Percentiles rank a stretch among this genome's conserved stretches.
phyloP scores from a whole-genome alignment of 2,888 invertebrate species.

The Lasioglossum zephyrum region DNA sequence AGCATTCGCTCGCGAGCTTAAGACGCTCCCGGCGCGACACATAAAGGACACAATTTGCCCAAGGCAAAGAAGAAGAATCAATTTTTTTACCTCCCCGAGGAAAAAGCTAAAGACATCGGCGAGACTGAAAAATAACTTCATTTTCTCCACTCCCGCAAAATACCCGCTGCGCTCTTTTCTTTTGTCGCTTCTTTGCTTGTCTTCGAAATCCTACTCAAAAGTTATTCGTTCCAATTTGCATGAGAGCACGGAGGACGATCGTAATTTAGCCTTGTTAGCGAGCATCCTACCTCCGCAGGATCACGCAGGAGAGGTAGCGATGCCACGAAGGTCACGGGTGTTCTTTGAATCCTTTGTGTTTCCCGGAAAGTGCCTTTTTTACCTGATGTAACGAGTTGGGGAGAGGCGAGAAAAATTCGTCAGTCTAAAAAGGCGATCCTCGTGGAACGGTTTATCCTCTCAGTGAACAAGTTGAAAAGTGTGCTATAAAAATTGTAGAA shows the following conservation, averaged over 20 bases:
- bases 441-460: conserved; percentile 6
- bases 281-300: conserved; percentile 20
- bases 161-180: conserved; percentile 9
- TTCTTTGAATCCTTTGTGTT: conserved; percentile 15
- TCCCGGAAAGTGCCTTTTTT: conserved; percentile 39
- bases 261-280: conserved; percentile 53
- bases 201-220: neutral
- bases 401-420: neutral
- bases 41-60: neutral
- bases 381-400: conserved; percentile 54
- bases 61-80: neutral
- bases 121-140: conserved; percentile 31
- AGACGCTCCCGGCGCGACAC: neutral
- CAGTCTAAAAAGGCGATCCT: conserved; percentile 30
- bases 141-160: neutral
- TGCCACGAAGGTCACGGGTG: conserved; percentile 46
- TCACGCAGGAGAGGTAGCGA: conserved; percentile 25
- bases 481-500: neutral
- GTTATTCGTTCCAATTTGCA: conserved; percentile 56
- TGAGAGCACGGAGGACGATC: conserved; percentile 43
- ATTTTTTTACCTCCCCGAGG: neutral
- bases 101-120: conserved; percentile 16
- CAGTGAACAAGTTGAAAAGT: neutral
- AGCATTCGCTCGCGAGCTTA: neutral
- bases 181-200: neutral